These are phyloP conservation scores for Helostoma temminkii DNA, from an alignment of 2,797 vertebrate genomes.

Conservation along the genomic window DNA sequence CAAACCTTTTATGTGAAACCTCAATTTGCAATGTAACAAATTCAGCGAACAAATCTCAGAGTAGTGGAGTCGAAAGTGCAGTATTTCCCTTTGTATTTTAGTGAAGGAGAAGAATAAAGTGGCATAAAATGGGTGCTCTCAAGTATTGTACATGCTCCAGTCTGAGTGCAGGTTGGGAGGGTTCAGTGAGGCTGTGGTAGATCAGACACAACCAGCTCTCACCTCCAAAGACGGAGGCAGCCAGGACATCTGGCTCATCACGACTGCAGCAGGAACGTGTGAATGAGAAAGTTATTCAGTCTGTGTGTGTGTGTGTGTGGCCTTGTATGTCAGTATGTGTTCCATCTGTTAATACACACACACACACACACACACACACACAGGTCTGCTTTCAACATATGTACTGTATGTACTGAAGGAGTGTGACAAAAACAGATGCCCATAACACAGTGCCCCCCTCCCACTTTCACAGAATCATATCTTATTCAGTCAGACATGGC, in stretches of 20 bases:
- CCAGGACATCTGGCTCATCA: constrained; percentile 35
- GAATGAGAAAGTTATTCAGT: constrained; percentile 25
- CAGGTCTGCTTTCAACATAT: constrained; percentile 13
- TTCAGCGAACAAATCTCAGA: neutral
- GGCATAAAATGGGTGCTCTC: constrained; percentile 12
- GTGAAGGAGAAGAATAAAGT: neutral
- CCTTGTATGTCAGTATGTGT: constrained; percentile 21
- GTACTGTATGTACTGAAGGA: constrained; percentile 4
- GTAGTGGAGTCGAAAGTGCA: neutral
- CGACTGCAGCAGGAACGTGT: constrained; percentile 6
- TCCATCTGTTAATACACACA: neutral
- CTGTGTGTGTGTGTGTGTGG: constrained; percentile 1
- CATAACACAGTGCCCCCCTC: constrained; percentile 30
- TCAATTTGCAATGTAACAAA: too few relatives aligned
- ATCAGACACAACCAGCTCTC: constrained; percentile 38
- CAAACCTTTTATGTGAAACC: neutral
- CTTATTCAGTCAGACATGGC: constrained; percentile 62
- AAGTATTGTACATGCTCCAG: constrained; percentile 3
- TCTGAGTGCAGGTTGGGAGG: constrained; percentile 28
- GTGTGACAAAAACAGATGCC: constrained; percentile 16
- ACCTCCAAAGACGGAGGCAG: constrained; percentile 37
- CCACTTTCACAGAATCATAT: constrained; percentile 56
- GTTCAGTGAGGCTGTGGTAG: constrained; percentile 26
- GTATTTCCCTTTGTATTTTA: neutral
- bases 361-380: neutral